phyloP scores from a whole-genome alignment of 2,888 invertebrate species.

The Himalopsyche anomala region DNA sequence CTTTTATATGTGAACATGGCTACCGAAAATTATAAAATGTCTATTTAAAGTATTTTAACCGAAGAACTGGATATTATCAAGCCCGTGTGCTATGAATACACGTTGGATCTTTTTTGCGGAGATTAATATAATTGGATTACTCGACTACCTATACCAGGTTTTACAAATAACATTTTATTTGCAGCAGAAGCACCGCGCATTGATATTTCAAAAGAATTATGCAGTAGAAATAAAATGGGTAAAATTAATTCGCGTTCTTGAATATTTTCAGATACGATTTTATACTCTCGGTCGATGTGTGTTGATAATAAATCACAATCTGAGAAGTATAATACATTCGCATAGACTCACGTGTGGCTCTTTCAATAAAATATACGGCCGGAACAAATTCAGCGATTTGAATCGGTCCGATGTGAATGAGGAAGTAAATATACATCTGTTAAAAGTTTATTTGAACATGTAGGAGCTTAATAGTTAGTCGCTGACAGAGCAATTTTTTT shows the following conservation, averaged over 20 bases:
- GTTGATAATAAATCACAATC: not conserved
- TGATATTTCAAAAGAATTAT: not conserved
- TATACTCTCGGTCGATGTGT: not conserved
- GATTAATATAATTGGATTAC: conserved; percentile 55
- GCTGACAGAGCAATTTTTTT: not conserved
- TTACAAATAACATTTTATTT: too few relatives aligned
- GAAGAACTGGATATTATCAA: not conserved
- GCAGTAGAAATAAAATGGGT: not conserved
- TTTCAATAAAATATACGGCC: not conserved
- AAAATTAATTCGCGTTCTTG: not conserved
- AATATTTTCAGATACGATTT: not conserved
- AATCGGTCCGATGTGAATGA: conserved; percentile 11
- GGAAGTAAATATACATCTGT: conserved; percentile 26
- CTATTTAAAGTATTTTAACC: not conserved
- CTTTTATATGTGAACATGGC: too few relatives aligned
- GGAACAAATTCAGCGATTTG: conserved; percentile 11
- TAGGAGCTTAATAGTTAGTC: conserved; percentile 22
- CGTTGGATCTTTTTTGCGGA: conserved; percentile 45
- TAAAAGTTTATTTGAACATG: conserved; percentile 34
- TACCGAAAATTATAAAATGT: too few relatives aligned
- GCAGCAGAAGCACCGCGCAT: not conserved
- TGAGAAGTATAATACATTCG: conserved; percentile 4
- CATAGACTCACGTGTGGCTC: conserved; percentile 29
- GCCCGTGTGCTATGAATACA: not conserved
- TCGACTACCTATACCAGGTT: not conserved